Base-by-base conservation (phyloP, 2,113 vertebrate species). In the Anthoscopus minutus region DNA sequence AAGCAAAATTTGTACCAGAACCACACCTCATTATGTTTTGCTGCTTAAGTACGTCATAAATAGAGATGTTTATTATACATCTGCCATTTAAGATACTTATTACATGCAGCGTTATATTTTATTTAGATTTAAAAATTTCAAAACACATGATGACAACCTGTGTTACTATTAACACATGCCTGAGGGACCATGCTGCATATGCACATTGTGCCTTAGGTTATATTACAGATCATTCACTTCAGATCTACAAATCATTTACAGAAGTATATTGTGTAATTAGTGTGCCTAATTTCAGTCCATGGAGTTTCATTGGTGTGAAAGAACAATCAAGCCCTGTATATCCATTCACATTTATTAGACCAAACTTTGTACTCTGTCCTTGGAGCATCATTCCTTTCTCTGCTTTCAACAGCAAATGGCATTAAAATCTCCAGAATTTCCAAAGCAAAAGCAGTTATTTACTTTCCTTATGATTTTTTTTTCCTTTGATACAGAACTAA, bases 41-140 rank as follows among this genome's bases (percentile, higher is more conserved):
- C 90, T 94, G 94, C 88, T 89, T 78, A 73, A 82, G 62, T 79
- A 92, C 96, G 81, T 96, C 93, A 93, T 96, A 96, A 95, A 95
- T 89, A 89, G 89, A 95, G 70, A 96, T 97, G 94, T 96, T 96
- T 96, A 93, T 95, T 96, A 80, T 81, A 93, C 92, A 92, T 94
- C 93, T 93, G 92, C 92, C 58, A 87, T 91, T 94, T 96, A 93
- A 94, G 76, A 50, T 92, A 87, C 6, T 0, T 85, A 89, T 85
- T 89, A 85, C 91, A 87, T 40, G 56, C 81, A 87, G 45, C 47
- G 86, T 81, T 93, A 74, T 91, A 80, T 87, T 95, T 93, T 96
- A 96, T 92, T 95, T 95, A 84, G 72, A 93, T 86, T 88, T 92
- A 84, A 96, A 96, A 93, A 72, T 93, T 86, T 81, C 45, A 95